Evolutionary conservation across 2,888 invertebrate species (phyloP), one percentile per base, ranked within the genome.

Genomic region (Eupithecia dodoneata): DNA sequence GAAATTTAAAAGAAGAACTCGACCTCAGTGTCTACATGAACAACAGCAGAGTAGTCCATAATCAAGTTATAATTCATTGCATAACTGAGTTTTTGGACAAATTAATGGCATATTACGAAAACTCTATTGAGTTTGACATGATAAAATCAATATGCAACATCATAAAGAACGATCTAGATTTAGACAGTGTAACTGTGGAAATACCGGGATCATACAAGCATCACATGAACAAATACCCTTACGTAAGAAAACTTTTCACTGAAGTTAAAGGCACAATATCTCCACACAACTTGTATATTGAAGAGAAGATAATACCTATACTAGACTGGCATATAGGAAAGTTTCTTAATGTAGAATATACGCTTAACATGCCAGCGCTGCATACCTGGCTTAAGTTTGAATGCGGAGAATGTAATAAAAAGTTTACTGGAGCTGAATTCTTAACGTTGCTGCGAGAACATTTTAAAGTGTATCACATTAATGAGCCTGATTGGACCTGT

Each of bases 401-500:
- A 30, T 93, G 93, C 78, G 4, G 47, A 0, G 47, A 83, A 0
- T 93, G 93, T 74, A 81, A 84, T 0, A 4, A 77, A 0, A 83
- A 78, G 1, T 88, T 89, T 6, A 15, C 41, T 0, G 86, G 88
- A 0, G 9, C n/a, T 0, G 71, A 79, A 1, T 49, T 88, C 3
- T 42, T 83, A 0, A 75, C 76, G 0, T 66, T 73, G 0, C 3
- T 92, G 6, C 76, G 82, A 9, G 66, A 82, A 0, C 93, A 93
- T 80, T 90, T 89, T 42, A 84, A 83, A 3, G 83, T 83, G 0
- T 74, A 75, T 0, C 92, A 93, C 76, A 73, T 78, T 0, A 73
- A 83, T 0, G 92, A 93, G 66, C 84, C 85, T 0, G 87, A 89
- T 18, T 92, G 90, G 89, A 80, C 80, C 2, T 93, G 78, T 47